Percentiles rank a stretch among this genome's conserved stretches.
Evolutionary conservation across 2,888 invertebrate genomes (phyloP).

Genomic region (Pammene fasciana): DNA sequence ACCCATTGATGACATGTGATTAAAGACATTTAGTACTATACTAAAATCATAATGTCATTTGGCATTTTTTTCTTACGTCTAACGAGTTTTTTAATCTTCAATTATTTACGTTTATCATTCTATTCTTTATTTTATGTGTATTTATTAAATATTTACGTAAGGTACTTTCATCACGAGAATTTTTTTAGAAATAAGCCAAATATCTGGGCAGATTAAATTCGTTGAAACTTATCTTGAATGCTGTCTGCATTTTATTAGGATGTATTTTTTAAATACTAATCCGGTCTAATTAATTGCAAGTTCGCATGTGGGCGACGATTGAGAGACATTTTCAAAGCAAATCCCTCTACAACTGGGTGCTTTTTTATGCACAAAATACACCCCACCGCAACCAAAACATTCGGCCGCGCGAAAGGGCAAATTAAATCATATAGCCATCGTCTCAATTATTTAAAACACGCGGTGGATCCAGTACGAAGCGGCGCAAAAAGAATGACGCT

Average conservation of each 20-base stretch:
- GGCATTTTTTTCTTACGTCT: too few relatives aligned
- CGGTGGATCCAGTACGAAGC: constrained; percentile 66
- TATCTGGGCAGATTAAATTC: neutral
- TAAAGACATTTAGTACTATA: constrained; percentile 42
- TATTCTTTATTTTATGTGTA: too few relatives aligned
- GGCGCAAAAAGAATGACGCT: constrained; percentile 76
- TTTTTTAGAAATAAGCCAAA: too few relatives aligned
- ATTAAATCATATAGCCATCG: constrained; percentile 79
- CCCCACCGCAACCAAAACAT: constrained; percentile 60
- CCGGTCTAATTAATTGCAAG: constrained; percentile 19
- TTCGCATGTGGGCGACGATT: constrained; percentile 20
- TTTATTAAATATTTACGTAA: too few relatives aligned
- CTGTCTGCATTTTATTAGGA: neutral
- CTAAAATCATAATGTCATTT: neutral
- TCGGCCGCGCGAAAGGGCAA: constrained; percentile 72
- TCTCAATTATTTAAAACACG: constrained; percentile 80
- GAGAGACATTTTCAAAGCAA: constrained; percentile 45
- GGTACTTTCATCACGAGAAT: too few relatives aligned
- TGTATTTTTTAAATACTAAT: constrained; percentile 19
- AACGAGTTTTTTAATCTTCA: too few relatives aligned
- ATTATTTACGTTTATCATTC: too few relatives aligned
- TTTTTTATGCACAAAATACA: constrained; percentile 56
- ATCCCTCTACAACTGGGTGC: constrained; percentile 50
- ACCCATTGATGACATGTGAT: constrained; percentile 47
- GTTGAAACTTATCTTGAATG: neutral